A percentile compares a stretch with the other conserved stretches of the same genome.
These are phyloP conservation scores for Hystrix cristata DNA, from an alignment of 2,113 vertebrate genomes.

Conservation along the genomic window DNA sequence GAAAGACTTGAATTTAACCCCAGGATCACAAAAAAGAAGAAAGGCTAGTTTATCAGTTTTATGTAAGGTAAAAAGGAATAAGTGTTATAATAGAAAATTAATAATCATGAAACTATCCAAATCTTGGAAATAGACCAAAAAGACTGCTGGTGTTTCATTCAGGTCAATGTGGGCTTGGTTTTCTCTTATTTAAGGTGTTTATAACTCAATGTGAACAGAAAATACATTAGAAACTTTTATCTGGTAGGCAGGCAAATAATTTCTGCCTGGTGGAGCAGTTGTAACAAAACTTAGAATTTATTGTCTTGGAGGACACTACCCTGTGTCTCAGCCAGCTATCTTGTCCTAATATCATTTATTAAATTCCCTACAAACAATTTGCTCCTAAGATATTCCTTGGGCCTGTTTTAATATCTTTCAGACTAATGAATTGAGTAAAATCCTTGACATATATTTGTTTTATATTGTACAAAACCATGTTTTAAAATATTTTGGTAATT, in stretches of 20 bases:
- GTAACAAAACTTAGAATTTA: neutral
- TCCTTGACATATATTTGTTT: neutral
- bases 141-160: neutral
- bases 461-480: neutral
- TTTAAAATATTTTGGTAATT: neutral
- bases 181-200: neutral
- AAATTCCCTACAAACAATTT: neutral
- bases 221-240: neutral
- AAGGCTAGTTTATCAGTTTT: neutral
- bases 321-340: neutral
- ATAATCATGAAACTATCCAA: neutral
- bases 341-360: neutral
- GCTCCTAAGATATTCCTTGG: neutral
- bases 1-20: neutral
- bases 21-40: neutral
- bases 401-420: neutral
- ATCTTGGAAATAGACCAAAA: slow-evolving; percentile 9
- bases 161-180: neutral
- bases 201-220: neutral
- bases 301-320: neutral
- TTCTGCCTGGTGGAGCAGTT: neutral
- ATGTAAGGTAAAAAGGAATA: neutral
- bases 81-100: neutral
- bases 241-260: neutral
- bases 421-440: neutral